Conservation (phyloP, 2,888 invertebrate genomes). For the Gymnocheta viridis region DNA sequence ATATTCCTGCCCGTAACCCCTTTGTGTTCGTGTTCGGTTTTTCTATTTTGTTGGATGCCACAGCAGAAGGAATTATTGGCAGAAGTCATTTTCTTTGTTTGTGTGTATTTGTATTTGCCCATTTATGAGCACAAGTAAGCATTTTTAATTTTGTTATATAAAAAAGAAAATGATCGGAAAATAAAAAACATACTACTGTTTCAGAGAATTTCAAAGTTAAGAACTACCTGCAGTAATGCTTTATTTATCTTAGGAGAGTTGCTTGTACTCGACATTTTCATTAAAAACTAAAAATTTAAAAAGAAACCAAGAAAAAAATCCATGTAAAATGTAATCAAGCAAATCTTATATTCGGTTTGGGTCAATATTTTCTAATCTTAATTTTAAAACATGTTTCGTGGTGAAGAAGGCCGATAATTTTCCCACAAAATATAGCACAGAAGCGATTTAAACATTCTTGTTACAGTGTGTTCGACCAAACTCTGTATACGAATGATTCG, state of each 20-base stretch:
- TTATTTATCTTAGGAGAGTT: conserved; percentile 1
- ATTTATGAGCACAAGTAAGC: background rate
- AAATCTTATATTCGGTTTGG: background rate
- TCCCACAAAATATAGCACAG: too few species aligned
- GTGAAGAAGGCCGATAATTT: too few species aligned
- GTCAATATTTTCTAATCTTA: background rate
- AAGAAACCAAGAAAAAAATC: background rate
- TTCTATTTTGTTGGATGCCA: background rate
- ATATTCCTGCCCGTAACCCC: background rate
- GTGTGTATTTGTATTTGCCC: background rate
- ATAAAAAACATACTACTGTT: conserved; percentile 9
- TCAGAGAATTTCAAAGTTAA: conserved; percentile 4
- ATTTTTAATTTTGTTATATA: conserved; percentile 35
- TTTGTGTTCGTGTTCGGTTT: background rate
- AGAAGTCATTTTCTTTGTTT: background rate
- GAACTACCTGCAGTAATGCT: conserved; percentile 2
- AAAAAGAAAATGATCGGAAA: conserved; percentile 1
- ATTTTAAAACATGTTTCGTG: background rate
- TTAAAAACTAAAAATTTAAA: background rate
- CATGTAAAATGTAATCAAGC: background rate
- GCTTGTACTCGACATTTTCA: background rate
- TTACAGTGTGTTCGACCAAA: background rate
- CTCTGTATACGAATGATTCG: too few species aligned
- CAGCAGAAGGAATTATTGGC: background rate
- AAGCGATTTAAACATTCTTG: too few species aligned